A percentile compares a stretch with the other conserved stretches of the same genome.
Evolutionary conservation across 2,797 vertebrate species (phyloP).

Genomic region (Lateolabrax maculatus): DNA sequence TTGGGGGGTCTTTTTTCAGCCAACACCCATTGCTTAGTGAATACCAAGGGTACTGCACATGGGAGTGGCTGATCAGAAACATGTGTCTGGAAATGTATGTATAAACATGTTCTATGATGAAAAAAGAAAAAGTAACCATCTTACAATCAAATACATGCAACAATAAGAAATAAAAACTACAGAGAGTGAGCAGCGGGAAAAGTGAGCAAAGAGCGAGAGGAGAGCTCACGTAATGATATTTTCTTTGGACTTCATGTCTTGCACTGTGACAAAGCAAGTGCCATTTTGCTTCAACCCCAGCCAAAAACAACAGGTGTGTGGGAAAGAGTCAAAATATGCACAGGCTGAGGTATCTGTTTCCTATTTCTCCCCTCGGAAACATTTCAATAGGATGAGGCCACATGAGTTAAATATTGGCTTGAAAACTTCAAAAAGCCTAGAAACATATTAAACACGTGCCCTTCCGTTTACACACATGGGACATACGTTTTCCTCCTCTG

Average conservation of each 20-base stretch:
- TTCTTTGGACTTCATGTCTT: conserved; percentile 40
- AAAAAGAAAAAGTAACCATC: background rate
- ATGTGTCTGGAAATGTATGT: conserved; percentile 58
- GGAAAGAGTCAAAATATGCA: conserved; percentile 31
- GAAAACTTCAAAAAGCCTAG: conserved; percentile 48
- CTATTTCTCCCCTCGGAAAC: conserved; percentile 48
- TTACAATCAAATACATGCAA: background rate
- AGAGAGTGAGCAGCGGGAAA: background rate
- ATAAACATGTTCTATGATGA: conserved; percentile 40
- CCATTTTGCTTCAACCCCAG: conserved; percentile 33
- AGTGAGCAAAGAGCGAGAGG: background rate
- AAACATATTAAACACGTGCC: conserved; percentile 20
- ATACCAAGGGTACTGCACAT: conserved; percentile 71
- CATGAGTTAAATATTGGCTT: conserved; percentile 46
- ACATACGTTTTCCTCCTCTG: conserved; percentile 17
- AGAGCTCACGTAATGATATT: conserved; percentile 28
- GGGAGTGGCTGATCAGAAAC: conserved; percentile 73
- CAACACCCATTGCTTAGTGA: conserved; percentile 68
- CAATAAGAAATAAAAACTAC: conserved; percentile 4
- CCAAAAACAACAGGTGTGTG: conserved; percentile 75
- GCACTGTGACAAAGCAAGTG: conserved; percentile 49
- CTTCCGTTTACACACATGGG: conserved; percentile 7
- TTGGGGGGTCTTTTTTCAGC: conserved; percentile 72
- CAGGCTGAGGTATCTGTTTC: conserved; percentile 51
- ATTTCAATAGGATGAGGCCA: conserved; percentile 65